These are phyloP conservation scores for Muscina levida DNA, from an alignment of 2,888 invertebrate genomes.

Conservation along the genomic window DNA sequence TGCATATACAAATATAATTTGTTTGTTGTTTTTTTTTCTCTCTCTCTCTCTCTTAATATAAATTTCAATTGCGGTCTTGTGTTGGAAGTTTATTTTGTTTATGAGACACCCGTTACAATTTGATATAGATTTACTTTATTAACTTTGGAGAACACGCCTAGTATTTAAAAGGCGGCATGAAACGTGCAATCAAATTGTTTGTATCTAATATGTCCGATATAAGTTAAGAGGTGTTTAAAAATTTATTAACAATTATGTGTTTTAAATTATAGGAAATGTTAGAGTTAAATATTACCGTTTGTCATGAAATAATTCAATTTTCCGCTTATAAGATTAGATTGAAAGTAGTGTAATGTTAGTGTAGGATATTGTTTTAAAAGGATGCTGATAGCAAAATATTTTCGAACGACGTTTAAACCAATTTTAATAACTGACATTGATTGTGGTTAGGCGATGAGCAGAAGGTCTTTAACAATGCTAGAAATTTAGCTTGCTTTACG, in stretches of 20 bases:
- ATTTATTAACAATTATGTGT: slow-evolving; percentile 41
- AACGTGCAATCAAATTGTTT: background rate
- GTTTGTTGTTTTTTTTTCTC: background rate
- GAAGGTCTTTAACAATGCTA: too few relatives aligned
- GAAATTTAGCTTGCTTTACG: too few relatives aligned
- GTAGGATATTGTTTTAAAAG: too few relatives aligned
- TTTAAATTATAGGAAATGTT: slow-evolving; percentile 31
- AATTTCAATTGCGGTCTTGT: slow-evolving; percentile 45
- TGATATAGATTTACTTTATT: slow-evolving; percentile 23
- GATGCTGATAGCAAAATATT: too few relatives aligned
- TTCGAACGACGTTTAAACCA: too few relatives aligned
- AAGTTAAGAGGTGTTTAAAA: slow-evolving; percentile 44
- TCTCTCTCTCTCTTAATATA: slow-evolving; percentile 36
- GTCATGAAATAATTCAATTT: slow-evolving; percentile 29
- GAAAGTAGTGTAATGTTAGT: too few relatives aligned
- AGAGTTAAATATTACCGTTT: slow-evolving; percentile 3
- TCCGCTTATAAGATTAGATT: background rate
- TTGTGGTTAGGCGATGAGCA: too few relatives aligned
- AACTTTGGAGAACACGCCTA: slow-evolving; percentile 35
- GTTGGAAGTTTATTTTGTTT: slow-evolving; percentile 21
- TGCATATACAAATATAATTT: slow-evolving; percentile 37
- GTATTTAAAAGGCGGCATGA: background rate
- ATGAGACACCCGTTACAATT: background rate
- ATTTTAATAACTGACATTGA: too few relatives aligned
- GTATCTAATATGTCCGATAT: slow-evolving; percentile 3